phyloP scores from a whole-genome alignment of 2,888 invertebrate species.

The Cynaeus angustus region DNA sequence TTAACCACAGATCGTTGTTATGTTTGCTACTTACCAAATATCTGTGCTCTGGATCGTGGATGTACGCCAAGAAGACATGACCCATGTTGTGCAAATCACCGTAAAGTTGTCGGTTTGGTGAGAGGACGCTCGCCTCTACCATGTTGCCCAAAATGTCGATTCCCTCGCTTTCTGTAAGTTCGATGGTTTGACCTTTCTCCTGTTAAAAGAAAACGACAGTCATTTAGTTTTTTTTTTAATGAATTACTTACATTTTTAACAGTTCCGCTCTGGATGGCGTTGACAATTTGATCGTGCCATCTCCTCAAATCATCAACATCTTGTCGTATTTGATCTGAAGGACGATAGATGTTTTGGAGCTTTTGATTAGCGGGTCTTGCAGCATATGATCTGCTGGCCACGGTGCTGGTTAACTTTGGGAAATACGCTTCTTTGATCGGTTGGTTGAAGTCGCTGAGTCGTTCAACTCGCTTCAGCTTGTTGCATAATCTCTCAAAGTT shows the following conservation, averaged over 20 bases:
- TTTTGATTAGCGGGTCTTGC: conserved; percentile 77
- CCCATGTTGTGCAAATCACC: conserved; percentile 90
- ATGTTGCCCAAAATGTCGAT: conserved; percentile 88
- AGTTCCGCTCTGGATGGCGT: conserved; percentile 80
- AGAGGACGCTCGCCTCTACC: conserved; percentile 82
- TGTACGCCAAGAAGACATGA: conserved; percentile 83
- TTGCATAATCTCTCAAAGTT: conserved; percentile 86
- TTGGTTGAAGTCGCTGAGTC: conserved; percentile 79
- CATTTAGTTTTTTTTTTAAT: too few relatives aligned
- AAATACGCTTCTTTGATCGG: conserved; percentile 88
- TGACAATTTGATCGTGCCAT: conserved; percentile 83
- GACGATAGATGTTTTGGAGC: conserved; percentile 78
- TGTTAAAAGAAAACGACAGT: too few relatives aligned
- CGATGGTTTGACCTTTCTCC: conserved; percentile 75
- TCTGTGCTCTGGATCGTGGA: conserved; percentile 87
- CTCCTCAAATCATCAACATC: conserved; percentile 83
- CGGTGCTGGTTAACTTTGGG: conserved; percentile 86
- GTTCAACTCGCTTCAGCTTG: conserved; percentile 77
- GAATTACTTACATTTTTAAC: conserved; percentile 67
- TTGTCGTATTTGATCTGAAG: conserved; percentile 78
- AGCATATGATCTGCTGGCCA: conserved; percentile 85
- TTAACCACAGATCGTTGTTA: background rate
- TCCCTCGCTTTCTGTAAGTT: conserved; percentile 79
- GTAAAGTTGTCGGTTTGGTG: conserved; percentile 81
- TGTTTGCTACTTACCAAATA: conserved; percentile 76